These are phyloP conservation scores for Bombus consobrinus DNA, from an alignment of 1,140 invertebrate genomes.

Conservation along the genomic window DNA sequence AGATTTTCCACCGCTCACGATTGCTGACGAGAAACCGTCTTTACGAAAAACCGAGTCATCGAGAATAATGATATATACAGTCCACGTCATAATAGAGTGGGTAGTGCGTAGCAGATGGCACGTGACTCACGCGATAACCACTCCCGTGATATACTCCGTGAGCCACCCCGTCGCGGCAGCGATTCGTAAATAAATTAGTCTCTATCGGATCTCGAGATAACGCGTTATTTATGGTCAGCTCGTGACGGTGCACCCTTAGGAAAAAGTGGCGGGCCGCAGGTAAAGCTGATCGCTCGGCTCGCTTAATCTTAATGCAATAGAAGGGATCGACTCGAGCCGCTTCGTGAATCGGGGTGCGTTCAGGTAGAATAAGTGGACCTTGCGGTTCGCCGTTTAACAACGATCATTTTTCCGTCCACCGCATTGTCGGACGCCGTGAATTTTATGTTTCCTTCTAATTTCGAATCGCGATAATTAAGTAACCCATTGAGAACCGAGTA, in stretches of 20 bases:
- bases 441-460: too few relatives aligned
- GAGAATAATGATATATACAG: constrained; percentile 44
- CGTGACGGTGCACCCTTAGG: constrained; percentile 72
- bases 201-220: constrained; percentile 78
- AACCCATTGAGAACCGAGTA: too few relatives aligned
- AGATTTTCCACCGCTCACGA: too few relatives aligned
- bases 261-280: constrained; percentile 57
- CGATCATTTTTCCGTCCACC: not conserved
- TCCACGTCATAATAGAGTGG: constrained; percentile 74
- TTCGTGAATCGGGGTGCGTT: constrained; percentile 49
- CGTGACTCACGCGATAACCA: constrained; percentile 77
- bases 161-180: constrained; percentile 34
- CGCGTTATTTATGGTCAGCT: constrained; percentile 76
- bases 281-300: constrained; percentile 59
- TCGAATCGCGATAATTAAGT: too few relatives aligned
- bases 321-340: constrained; percentile 57
- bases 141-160: constrained; percentile 39
- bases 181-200: constrained; percentile 81
- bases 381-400: constrained; percentile 46
- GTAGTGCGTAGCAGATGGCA: constrained; percentile 78
- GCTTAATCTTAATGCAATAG: constrained; percentile 73
- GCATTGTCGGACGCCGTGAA: constrained; percentile 12
- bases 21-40: not conserved
- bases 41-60: constrained; percentile 48
- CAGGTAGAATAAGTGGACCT: constrained; percentile 78